phyloP scores from a whole-genome alignment of 2,797 vertebrate species.

The Poeciliopsis infans region DNA sequence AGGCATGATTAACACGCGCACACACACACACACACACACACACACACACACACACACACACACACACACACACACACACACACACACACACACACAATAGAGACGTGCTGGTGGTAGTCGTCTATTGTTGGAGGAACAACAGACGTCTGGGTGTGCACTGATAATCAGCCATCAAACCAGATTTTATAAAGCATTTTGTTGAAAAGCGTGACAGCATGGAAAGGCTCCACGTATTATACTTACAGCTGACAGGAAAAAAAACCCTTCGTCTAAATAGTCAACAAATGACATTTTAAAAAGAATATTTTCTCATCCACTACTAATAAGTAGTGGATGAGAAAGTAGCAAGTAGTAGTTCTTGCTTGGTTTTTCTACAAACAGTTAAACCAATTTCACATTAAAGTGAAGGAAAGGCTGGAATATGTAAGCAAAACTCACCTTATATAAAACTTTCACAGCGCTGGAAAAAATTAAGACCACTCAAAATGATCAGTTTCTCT shows the following conservation, averaged over 20 bases:
- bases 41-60: too few species aligned
- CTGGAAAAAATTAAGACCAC: too few species aligned
- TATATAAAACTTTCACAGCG: too few species aligned
- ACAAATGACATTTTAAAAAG: background rate
- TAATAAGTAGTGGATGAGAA: background rate
- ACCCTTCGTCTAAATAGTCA: constrained; percentile 5
- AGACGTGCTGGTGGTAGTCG: constrained; percentile 53
- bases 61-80: constrained; percentile 15
- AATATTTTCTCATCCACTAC: background rate
- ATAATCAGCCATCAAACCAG: constrained; percentile 78
- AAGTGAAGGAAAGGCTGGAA: background rate
- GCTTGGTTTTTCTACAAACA: background rate
- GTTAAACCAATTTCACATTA: background rate
- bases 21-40: constrained; percentile 26
- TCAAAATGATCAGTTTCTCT: too few species aligned
- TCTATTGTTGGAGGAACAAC: constrained; percentile 76
- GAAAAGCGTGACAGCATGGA: constrained; percentile 56
- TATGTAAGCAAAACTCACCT: background rate
- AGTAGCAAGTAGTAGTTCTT: background rate
- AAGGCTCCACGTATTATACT: constrained; percentile 18
- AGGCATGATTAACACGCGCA: constrained; percentile 71
- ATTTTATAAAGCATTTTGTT: constrained; percentile 66
- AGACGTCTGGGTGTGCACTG: constrained; percentile 73
- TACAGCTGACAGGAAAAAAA: constrained; percentile 1
- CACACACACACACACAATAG: constrained; percentile 27